These are phyloP conservation scores for Coryphaenoides rupestris DNA, from an alignment of 2,113 vertebrate species.

Conservation along the genomic window DNA sequence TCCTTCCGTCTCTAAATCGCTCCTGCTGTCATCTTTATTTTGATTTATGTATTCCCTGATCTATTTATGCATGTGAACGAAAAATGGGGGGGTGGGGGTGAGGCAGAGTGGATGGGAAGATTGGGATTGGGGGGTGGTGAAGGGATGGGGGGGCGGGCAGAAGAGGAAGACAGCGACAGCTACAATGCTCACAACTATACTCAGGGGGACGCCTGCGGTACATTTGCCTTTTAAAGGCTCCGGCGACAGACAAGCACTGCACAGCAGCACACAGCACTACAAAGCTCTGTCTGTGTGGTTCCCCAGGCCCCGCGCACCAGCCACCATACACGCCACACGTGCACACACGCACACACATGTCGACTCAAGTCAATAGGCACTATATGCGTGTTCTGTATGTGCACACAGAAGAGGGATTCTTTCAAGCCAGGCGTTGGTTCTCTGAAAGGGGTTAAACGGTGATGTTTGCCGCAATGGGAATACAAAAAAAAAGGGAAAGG, in stretches of 20 bases:
- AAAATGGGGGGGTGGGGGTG: neutral
- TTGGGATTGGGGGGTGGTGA: neutral
- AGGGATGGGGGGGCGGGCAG: slow-evolving; percentile 10
- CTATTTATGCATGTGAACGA: slow-evolving; percentile 74
- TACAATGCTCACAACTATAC: slow-evolving; percentile 60
- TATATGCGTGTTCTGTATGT: slow-evolving; percentile 61
- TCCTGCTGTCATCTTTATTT: slow-evolving; percentile 78
- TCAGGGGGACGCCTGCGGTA: slow-evolving; percentile 68
- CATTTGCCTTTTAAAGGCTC: slow-evolving; percentile 74
- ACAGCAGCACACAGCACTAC: slow-evolving; percentile 56
- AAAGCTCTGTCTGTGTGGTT: slow-evolving; percentile 61
- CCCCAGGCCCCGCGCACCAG: slow-evolving; percentile 26
- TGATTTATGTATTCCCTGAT: slow-evolving; percentile 79
- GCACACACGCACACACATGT: slow-evolving; percentile 2
- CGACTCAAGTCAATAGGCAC: slow-evolving; percentile 58
- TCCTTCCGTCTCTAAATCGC: slow-evolving; percentile 72
- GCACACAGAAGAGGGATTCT: slow-evolving; percentile 61
- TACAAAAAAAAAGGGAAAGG: slow-evolving; percentile 35
- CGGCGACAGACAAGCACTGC: slow-evolving; percentile 56
- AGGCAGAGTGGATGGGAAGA: neutral
- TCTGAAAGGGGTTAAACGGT: slow-evolving; percentile 66
- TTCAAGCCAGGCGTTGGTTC: slow-evolving; percentile 54
- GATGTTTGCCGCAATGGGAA: slow-evolving; percentile 55
- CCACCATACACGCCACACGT: slow-evolving; percentile 1
- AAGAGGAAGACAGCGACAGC: slow-evolving; percentile 60